Percentiles rank a stretch among this genome's conserved stretches.
phyloP scores from a whole-genome alignment of 2,888 invertebrate species.

The Ennomos fuscantarius region DNA sequence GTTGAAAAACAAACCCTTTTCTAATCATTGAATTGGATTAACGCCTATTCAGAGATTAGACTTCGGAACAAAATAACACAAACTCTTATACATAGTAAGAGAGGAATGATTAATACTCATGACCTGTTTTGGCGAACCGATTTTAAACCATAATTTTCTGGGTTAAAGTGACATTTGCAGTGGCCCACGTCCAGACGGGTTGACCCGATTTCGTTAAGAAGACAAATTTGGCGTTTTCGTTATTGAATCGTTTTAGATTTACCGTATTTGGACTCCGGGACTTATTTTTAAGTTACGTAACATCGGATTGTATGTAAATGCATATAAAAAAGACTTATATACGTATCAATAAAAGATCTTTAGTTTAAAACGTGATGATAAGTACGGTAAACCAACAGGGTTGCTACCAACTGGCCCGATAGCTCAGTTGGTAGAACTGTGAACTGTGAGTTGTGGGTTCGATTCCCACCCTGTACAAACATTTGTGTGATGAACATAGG shows the following conservation, averaged over 20 bases:
- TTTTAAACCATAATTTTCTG: not conserved
- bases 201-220: constrained; percentile 42
- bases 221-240: constrained; percentile 33
- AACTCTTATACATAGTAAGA: constrained; percentile 20
- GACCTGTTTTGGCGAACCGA: not conserved
- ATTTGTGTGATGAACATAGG: no score
- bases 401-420: no score
- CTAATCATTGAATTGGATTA: constrained; percentile 21
- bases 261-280: not conserved
- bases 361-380: no score
- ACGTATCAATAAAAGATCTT: no score
- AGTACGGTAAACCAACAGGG: no score
- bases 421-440: no score
- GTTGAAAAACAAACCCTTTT: constrained; percentile 24
- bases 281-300: not conserved
- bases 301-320: not conserved
- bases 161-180: constrained; percentile 5
- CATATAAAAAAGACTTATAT: no score
- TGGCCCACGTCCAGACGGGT: constrained; percentile 34
- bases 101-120: constrained; percentile 15
- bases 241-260: constrained; percentile 24
- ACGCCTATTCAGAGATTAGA: constrained; percentile 11
- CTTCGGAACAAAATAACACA: constrained; percentile 13
- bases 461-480: no score
- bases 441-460: no score